These are phyloP conservation scores for Tympanuchus pallidicinctus DNA, from an alignment of 2,113 vertebrate genomes.

Conservation along the genomic window DNA sequence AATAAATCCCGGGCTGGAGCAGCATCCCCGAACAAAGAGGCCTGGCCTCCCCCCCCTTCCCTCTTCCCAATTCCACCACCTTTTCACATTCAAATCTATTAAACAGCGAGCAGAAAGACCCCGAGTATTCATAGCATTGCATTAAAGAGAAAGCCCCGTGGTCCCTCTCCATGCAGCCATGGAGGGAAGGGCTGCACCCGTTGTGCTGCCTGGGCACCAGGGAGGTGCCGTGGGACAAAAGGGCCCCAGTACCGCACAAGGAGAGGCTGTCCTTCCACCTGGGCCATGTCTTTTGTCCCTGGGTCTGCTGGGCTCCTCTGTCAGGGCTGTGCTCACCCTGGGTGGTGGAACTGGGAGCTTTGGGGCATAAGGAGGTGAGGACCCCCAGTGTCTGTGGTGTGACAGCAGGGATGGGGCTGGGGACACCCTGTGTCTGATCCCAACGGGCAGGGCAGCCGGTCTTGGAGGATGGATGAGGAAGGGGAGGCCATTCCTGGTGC, in stretches of 20 bases:
- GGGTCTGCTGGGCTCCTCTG: neutral
- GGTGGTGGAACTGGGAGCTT: neutral
- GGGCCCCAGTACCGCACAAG: fast-evolving
- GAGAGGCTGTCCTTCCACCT: neutral
- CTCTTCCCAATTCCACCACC: conserved; percentile 73
- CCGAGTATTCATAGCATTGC: conserved; percentile 81
- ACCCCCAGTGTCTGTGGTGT: neutral
- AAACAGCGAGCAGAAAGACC: conserved; percentile 88
- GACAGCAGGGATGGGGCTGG: fast-evolving
- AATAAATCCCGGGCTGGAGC: conserved; percentile 79
- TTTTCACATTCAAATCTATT: conserved; percentile 94
- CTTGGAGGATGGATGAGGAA: neutral
- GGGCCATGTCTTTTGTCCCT: neutral
- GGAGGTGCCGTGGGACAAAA: neutral
- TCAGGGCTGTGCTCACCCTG: neutral
- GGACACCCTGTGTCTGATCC: neutral
- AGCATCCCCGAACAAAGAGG: conserved; percentile 82
- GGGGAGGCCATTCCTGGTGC: neutral
- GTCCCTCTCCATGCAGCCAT: neutral
- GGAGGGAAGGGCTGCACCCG: neutral
- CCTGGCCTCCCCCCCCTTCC: conserved; percentile 51
- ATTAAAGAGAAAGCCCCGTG: conserved; percentile 78
- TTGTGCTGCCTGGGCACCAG: neutral
- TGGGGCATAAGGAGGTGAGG: neutral
- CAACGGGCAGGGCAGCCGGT: neutral